A percentile compares a stretch with the other conserved stretches of the same genome.
phyloP scores from a whole-genome alignment of 1,140 invertebrate species.

The Pararge aegeria region DNA sequence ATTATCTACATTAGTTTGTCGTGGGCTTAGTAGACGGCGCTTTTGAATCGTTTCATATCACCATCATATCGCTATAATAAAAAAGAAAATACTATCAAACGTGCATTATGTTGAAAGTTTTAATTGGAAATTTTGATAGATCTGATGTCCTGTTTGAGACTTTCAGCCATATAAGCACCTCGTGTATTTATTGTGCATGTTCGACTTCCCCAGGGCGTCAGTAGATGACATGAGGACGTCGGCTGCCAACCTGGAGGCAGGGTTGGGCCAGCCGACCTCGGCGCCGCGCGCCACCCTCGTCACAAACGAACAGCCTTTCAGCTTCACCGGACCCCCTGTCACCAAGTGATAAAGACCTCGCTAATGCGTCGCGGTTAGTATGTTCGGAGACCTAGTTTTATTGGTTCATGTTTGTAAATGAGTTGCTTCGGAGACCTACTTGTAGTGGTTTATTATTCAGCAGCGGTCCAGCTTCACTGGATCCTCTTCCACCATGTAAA shows the following conservation, averaged over 20 bases:
- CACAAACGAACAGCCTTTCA: conserved; percentile 88
- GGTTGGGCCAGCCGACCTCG: conserved; percentile 48
- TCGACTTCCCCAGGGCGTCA: conserved; percentile 81
- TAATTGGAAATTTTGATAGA: too few species aligned
- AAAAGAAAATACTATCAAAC: too few species aligned
- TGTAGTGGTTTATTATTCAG: not conserved
- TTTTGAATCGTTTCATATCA: too few species aligned
- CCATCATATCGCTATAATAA: too few species aligned
- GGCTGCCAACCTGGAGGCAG: conserved; percentile 75
- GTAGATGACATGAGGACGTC: conserved; percentile 87
- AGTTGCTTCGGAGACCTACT: not conserved
- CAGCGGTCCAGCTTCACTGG: too few species aligned
- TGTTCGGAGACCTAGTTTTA: not conserved
- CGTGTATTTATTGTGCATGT: too few species aligned
- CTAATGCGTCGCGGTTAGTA: not conserved
- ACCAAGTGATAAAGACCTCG: conserved; percentile 37
- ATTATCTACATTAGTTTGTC: too few species aligned
- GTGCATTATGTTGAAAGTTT: too few species aligned
- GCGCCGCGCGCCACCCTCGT: conserved; percentile 85
- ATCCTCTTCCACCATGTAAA: too few species aligned
- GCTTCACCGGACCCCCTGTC: conserved; percentile 83
- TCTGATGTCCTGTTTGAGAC: too few species aligned
- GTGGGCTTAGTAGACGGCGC: too few species aligned
- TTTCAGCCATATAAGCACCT: too few species aligned
- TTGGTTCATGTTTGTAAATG: not conserved